Base-by-base conservation (phyloP, 92 coral and sea anemone species). In the Umimayanthus kanabou region DNA sequence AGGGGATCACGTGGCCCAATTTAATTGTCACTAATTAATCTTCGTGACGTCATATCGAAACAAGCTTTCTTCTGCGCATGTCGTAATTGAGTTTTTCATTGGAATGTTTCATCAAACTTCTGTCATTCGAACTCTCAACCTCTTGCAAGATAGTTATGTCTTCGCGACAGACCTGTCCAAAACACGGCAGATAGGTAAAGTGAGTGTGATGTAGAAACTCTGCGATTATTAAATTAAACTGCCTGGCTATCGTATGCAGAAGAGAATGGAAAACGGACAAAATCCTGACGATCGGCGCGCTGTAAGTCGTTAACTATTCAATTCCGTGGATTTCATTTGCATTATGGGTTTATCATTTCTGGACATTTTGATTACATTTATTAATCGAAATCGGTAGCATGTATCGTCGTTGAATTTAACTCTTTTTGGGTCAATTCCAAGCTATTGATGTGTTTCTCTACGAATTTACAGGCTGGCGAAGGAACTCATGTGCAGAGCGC, bases 61-160 rank as follows among this genome's bases (percentile, higher is more conserved):
- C 43, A 55, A 6, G 26, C 42, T 33, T 23, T 57, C 30, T 28
- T 85, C 50, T 87, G 96, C 98, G 98, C 98, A 95, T 95, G 98
- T 88, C 96, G 53, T 85, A 85, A 93, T 91, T 84, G 91, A 79
- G 79, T 90, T 91, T 93, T 92, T 94, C 95, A 92, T 90, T 95
- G 98, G 98, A 95, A 95, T 95, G 98, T 91, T 92, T 85, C 92
- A 92, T 91, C 94, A 91, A 92, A 80, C 77, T 72, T 79, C 91
- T 94, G 95, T 91, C 98, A 94, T 73, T 94, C 98, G 98, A 89
- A 92, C 88, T 91, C 91, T 92, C 96, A 92, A 90, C 96, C 82
- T 94, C 91, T 81, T 76, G 93, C 65, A 90, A 85, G 86, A 87
- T 89, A 94, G 98, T 89, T 90, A 94, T 94, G 98, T 88, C 88